phyloP scores from a whole-genome alignment of 2,113 vertebrate species.

The Orycteropus afer region DNA sequence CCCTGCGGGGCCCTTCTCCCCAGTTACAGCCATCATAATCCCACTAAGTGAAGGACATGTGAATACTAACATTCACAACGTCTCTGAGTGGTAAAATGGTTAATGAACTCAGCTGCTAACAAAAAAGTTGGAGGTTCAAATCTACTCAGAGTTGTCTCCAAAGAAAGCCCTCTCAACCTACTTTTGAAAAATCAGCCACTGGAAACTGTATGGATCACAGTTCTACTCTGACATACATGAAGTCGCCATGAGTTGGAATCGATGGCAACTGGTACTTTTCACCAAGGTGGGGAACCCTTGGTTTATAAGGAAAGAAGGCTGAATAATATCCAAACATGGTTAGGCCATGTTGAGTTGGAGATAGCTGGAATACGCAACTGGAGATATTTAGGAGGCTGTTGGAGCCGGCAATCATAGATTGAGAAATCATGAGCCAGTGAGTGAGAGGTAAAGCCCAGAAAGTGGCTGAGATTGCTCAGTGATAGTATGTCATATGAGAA shows the following conservation, averaged over 20 bases:
- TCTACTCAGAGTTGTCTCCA: not conserved
- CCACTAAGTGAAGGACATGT: not conserved
- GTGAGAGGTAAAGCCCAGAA: not conserved
- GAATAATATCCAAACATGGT: not conserved
- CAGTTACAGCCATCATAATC: not conserved
- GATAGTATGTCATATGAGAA: not conserved
- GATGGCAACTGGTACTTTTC: not conserved
- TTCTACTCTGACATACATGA: not conserved
- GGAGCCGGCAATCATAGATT: not conserved
- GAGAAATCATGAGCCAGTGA: not conserved
- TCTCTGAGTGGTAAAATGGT: not conserved
- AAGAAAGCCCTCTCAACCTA: not conserved
- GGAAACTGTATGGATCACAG: not conserved
- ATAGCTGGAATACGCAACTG: not conserved
- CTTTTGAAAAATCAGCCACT: not conserved
- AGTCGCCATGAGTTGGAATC: not conserved
- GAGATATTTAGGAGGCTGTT: not conserved
- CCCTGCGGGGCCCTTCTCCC: not conserved
- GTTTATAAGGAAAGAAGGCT: conserved; percentile 7
- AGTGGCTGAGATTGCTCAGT: not conserved
- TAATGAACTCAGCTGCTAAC: not conserved
- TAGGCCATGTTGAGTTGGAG: not conserved
- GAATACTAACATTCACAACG: not conserved
- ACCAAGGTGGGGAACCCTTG: not conserved
- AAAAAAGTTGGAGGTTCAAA: not conserved